A percentile compares a stretch with the other conserved stretches of the same genome.
Conservation (phyloP, 1,140 invertebrate genomes). For the Hestina assimilis region DNA sequence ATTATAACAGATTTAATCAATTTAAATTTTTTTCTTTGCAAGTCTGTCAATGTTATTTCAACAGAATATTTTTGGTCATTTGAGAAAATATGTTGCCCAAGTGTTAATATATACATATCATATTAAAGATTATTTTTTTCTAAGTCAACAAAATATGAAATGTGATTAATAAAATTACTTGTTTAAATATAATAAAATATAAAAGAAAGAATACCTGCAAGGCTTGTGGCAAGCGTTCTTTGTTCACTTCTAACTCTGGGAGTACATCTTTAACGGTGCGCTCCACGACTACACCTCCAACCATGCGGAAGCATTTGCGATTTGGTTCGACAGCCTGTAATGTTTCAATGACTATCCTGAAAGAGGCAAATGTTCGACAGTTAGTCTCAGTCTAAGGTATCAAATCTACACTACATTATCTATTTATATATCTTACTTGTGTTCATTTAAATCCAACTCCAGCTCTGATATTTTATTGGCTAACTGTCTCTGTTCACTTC, state of each 20-base stretch:
- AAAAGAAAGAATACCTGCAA: slow-evolving; percentile 81
- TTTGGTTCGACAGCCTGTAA: slow-evolving; percentile 90
- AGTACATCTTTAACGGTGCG: slow-evolving; percentile 94
- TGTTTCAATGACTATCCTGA: slow-evolving; percentile 96
- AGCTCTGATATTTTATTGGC: slow-evolving; percentile 93
- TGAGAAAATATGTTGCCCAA: too few species aligned
- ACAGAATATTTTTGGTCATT: too few species aligned
- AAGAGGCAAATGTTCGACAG: slow-evolving; percentile 52
- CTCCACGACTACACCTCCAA: slow-evolving; percentile 96
- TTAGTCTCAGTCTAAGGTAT: not conserved
- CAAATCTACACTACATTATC: not conserved
- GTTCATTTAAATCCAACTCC: slow-evolving; percentile 95
- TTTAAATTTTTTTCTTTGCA: too few species aligned
- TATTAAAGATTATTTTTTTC: too few species aligned
- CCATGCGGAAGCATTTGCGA: slow-evolving; percentile 95
- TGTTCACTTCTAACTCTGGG: slow-evolving; percentile 89
- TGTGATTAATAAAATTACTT: too few species aligned
- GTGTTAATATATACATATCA: too few species aligned
- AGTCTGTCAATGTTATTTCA: too few species aligned
- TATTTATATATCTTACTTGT: slow-evolving; percentile 86
- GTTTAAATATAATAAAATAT: not conserved
- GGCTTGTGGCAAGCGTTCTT: slow-evolving; percentile 89
- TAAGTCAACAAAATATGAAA: not conserved
- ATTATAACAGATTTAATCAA: too few species aligned
- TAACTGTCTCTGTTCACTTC: slow-evolving; percentile 91